Conservation (phyloP, 2,888 invertebrate species). For the Clusia tigrina region DNA sequence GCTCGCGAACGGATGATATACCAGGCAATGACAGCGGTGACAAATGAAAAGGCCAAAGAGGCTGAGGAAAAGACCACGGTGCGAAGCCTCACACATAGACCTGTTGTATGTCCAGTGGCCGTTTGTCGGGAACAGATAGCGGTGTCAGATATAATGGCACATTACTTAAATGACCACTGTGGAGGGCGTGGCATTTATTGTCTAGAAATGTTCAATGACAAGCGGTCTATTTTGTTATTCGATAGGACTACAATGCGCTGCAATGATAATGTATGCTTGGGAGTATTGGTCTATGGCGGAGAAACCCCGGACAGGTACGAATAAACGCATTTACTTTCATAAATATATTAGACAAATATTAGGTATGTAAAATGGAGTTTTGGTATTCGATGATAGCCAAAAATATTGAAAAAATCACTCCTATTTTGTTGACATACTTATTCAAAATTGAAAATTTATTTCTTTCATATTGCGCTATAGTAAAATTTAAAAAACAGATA, state of each 20-base stretch:
- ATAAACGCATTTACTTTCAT: not conserved
- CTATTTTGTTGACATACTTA: too few relatives aligned
- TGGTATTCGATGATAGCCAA: too few relatives aligned
- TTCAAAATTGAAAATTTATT: too few relatives aligned
- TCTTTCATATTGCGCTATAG: too few relatives aligned
- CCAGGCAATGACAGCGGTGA: too few relatives aligned
- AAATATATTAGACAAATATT: too few relatives aligned
- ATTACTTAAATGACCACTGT: conserved; percentile 49
- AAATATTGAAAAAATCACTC: too few relatives aligned
- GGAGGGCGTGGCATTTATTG: conserved; percentile 44
- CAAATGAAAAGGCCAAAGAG: too few relatives aligned
- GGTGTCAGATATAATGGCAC: conserved; percentile 47
- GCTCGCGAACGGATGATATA: too few relatives aligned
- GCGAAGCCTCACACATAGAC: too few relatives aligned
- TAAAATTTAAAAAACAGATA: too few relatives aligned
- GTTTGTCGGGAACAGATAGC: conserved; percentile 45
- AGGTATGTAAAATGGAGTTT: too few relatives aligned
- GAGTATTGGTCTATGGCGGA: conserved; percentile 49
- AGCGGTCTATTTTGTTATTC: conserved; percentile 43
- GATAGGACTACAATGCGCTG: conserved; percentile 39
- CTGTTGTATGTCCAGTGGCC: conserved; percentile 49
- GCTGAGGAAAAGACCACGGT: conserved; percentile 38
- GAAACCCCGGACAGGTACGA: conserved; percentile 33
- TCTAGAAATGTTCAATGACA: conserved; percentile 41
- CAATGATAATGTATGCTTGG: conserved; percentile 47